phyloP scores from a whole-genome alignment of 2,888 invertebrate species.

The Tenthredo scrophulariae region DNA sequence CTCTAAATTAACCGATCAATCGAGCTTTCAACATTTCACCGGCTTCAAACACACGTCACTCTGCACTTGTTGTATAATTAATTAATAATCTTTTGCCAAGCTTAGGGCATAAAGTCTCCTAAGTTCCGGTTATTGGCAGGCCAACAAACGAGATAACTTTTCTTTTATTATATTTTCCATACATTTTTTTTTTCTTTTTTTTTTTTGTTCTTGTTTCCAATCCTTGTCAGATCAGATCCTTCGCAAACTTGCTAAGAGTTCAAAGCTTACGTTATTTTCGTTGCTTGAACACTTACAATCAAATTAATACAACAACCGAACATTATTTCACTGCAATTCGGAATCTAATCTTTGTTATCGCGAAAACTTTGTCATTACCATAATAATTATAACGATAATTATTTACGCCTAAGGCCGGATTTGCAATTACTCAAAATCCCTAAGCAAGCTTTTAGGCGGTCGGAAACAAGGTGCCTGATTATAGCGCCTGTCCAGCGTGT shows the following conservation, averaged over 20 bases:
- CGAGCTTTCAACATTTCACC: conserved; percentile 66
- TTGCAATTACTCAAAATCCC: conserved; percentile 70
- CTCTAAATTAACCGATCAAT: conserved; percentile 77
- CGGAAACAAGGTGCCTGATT: conserved; percentile 67
- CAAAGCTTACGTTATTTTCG: background rate
- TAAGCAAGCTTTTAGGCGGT: conserved; percentile 57
- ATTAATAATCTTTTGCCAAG: conserved; percentile 65
- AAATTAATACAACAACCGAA: background rate
- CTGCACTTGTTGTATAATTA: conserved; percentile 69
- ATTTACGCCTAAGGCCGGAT: background rate
- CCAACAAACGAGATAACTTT: conserved; percentile 50
- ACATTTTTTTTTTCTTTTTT: background rate
- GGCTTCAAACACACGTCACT: conserved; percentile 74
- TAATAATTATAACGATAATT: conserved; percentile 29
- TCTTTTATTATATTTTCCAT: background rate
- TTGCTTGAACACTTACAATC: background rate
- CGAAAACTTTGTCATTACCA: background rate
- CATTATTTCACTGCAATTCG: background rate
- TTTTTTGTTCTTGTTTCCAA: background rate
- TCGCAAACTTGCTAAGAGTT: background rate
- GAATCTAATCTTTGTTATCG: background rate
- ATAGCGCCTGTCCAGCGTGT: conserved; percentile 75
- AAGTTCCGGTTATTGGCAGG: conserved; percentile 55
- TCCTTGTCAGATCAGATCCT: background rate
- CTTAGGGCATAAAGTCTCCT: background rate